Evolutionary conservation across 2,888 invertebrate species (phyloP), one percentile per base, ranked within the genome.

Genomic region (Maniola hyperantus): DNA sequence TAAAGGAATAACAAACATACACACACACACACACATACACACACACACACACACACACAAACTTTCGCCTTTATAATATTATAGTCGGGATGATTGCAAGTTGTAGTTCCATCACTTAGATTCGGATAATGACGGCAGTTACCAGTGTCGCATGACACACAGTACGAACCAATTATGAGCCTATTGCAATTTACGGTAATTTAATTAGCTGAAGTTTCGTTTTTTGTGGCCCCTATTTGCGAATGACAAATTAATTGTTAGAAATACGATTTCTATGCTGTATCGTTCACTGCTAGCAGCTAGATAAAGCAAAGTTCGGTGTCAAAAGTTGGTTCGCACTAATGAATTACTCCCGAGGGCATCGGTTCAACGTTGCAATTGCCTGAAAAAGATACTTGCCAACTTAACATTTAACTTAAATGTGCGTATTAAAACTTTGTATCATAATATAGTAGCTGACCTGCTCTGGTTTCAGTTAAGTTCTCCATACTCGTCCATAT

Each of bases 271-370:
- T 26, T 26, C 26, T 26, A 26, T 26, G 26, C 26, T 26, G 1
- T 26, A 4, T 26, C 26, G 4, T 26, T 26, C 26, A 26, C 26
- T 26, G 15, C 48, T 34, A 18, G 18, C 59, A 60, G 33, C 34
- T 48, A 69, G 71, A 76, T 72, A 77, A 76, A 75, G 72, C 71
- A 66, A 74, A 70, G 70, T 72, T 72, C 67, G 64, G 64, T 62
- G 50, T 53, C 63, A 46, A 48, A 59, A 59, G 59, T 34, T 42
- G 60, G 67, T 65, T 65, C 61, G 66, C 71, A 68, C 80, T 82
- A 84, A 86, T 80, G 79, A 80, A 86, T 84, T 69, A 74, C 75
- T 80, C 85, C 83, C 84, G 44, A 50, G 83, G 80, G 85, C 69
- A 71, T 67, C 74, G 71, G 68, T 68, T 72, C 74, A 62, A 65